A percentile compares a stretch with the other conserved stretches of the same genome.
These are phyloP conservation scores for Pogonocichla stellata DNA, from an alignment of 2,113 vertebrate genomes.

Conservation along the genomic window DNA sequence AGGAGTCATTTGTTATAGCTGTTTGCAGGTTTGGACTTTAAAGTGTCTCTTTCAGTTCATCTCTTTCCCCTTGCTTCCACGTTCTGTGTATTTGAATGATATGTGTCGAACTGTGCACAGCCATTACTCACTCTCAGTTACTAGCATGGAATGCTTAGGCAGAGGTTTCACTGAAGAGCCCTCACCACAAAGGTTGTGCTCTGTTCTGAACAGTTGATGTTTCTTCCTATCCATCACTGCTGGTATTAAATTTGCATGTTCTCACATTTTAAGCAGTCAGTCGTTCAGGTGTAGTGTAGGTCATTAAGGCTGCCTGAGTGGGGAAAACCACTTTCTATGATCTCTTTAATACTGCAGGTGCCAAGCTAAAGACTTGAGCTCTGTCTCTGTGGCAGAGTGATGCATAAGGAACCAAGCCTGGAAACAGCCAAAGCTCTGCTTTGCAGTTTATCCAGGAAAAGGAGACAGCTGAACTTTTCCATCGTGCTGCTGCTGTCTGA, in stretches of 20 bases:
- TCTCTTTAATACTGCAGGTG: neutral
- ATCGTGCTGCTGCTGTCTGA: neutral
- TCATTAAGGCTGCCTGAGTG: neutral
- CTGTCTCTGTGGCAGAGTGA: neutral
- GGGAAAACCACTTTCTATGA: neutral
- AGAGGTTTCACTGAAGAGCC: neutral
- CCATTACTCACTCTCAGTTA: neutral
- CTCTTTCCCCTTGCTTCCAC: neutral
- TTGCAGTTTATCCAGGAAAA: neutral
- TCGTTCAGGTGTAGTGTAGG: neutral
- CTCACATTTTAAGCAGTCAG: neutral
- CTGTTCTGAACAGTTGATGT: rapidly evolving
- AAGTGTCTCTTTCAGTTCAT: neutral
- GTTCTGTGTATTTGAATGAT: rapidly evolving
- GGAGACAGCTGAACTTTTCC: neutral
- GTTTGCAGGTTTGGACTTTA: neutral
- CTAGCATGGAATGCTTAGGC: rapidly evolving
- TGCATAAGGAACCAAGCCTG: neutral
- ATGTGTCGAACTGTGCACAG: rapidly evolving
- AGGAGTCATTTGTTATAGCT: neutral
- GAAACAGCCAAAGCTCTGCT: neutral
- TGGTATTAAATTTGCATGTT: neutral
- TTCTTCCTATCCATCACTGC: neutral
- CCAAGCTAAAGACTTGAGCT: neutral
- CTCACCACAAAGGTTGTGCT: too few species aligned